Evolutionary conservation across 2,888 invertebrate species (phyloP).

Genomic region (Orthosia gracilis): DNA sequence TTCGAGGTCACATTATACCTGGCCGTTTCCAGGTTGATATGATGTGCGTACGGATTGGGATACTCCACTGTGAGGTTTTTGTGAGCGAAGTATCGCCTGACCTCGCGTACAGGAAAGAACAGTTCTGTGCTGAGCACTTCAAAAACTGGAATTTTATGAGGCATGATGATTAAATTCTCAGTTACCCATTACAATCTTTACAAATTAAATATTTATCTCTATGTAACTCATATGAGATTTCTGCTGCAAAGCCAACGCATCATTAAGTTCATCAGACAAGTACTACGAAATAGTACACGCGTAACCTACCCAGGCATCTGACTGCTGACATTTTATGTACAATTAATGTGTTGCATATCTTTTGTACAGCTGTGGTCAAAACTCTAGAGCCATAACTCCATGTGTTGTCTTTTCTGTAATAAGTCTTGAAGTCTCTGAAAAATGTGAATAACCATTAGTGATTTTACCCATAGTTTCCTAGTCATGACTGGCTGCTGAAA

Average conservation of each 20-base stretch:
- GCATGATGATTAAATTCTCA: neutral
- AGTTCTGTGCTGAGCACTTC: too few species aligned
- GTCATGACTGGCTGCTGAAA: too few species aligned
- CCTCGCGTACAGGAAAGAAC: too few species aligned
- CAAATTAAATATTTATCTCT: too few species aligned
- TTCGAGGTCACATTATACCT: slow-evolving; percentile 28
- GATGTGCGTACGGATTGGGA: slow-evolving; percentile 50
- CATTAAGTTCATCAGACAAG: neutral
- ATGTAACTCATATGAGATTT: too few species aligned
- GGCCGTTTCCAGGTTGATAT: slow-evolving; percentile 60
- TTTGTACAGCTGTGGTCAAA: slow-evolving; percentile 92
- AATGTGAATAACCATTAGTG: neutral
- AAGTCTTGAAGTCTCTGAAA: slow-evolving; percentile 81
- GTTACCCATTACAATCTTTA: too few species aligned
- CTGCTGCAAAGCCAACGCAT: too few species aligned
- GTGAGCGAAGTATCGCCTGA: slow-evolving; percentile 91
- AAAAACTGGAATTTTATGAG: slow-evolving; percentile 82
- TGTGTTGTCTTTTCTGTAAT: slow-evolving; percentile 86
- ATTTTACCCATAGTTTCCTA: neutral
- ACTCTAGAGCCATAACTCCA: slow-evolving; percentile 93
- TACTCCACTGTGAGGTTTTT: slow-evolving; percentile 74
- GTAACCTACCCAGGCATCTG: slow-evolving; percentile 59
- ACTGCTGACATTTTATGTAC: slow-evolving; percentile 44
- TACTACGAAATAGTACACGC: neutral
- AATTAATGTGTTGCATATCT: slow-evolving; percentile 82